Evolutionary conservation across 2,888 invertebrate genomes (phyloP).

Genomic region (Oconnorella tubifera): DNA sequence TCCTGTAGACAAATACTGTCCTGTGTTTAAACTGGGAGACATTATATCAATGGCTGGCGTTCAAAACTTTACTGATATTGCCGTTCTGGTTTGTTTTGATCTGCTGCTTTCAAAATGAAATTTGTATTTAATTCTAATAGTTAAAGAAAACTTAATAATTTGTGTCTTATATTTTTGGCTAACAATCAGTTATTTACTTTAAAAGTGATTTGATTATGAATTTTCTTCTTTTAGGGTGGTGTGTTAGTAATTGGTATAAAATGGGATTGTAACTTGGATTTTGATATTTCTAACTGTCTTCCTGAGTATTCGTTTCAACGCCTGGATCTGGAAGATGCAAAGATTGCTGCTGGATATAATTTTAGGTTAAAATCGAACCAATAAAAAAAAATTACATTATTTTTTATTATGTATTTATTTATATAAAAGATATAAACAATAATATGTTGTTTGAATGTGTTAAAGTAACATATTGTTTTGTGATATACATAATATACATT

Average conservation of each 20-base stretch:
- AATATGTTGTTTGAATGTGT: no score
- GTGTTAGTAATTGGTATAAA: constrained; percentile 58
- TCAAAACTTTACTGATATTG: constrained; percentile 41
- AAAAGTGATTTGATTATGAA: background rate
- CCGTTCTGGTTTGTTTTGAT: constrained; percentile 46
- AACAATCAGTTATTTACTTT: background rate
- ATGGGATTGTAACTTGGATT: constrained; percentile 60
- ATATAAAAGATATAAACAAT: no score
- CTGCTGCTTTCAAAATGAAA: no score
- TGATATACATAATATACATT: no score
- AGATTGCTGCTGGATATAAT: constrained; percentile 58
- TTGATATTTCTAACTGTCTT: constrained; percentile 52
- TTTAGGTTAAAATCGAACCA: constrained; percentile 57
- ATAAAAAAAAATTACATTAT: no score
- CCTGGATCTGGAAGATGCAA: constrained; percentile 55
- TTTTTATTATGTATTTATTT: no score
- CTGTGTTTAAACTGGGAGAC: constrained; percentile 46
- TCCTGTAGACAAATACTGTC: constrained; percentile 45
- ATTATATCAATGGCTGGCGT: constrained; percentile 43
- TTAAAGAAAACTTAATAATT: no score
- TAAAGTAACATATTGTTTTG: no score
- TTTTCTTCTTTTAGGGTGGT: constrained; percentile 50
- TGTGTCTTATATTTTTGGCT: constrained; percentile 1
- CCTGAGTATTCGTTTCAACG: constrained; percentile 58
- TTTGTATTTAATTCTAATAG: no score